Evolutionary conservation across 2,888 invertebrate genomes (phyloP).

Genomic region (Drosophila vallismaia): DNA sequence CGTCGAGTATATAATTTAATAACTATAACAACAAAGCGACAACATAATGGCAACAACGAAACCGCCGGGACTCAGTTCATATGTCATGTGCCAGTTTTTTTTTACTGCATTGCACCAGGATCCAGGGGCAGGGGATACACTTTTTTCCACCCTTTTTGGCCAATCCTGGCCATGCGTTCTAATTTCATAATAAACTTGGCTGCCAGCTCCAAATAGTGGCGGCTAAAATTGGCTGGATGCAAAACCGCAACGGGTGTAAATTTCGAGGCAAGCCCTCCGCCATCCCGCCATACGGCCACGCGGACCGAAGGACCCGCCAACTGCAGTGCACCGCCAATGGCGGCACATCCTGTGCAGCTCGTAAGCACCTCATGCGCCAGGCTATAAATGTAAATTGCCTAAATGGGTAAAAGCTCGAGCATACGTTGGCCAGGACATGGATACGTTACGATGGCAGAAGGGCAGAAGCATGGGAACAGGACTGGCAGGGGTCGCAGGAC

Average conservation of each 20-base stretch:
- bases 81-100: slow-evolving; percentile 75
- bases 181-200: slow-evolving; percentile 80
- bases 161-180: slow-evolving; percentile 64
- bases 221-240: slow-evolving; percentile 67
- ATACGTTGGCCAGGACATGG: slow-evolving; percentile 69
- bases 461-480: not conserved
- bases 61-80: slow-evolving; percentile 57
- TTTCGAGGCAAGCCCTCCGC: slow-evolving; percentile 48
- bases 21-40: slow-evolving; percentile 56
- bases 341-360: slow-evolving; percentile 78
- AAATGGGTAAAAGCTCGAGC: slow-evolving; percentile 79
- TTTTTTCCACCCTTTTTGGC: slow-evolving; percentile 6
- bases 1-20: slow-evolving; percentile 70
- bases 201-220: slow-evolving; percentile 54
- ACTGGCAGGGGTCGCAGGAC: not conserved
- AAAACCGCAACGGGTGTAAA: slow-evolving; percentile 77
- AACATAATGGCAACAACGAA: slow-evolving; percentile 45
- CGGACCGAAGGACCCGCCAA: not conserved
- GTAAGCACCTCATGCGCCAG: slow-evolving; percentile 80
- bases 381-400: slow-evolving; percentile 80
- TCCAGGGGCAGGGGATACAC: not conserved
- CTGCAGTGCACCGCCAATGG: slow-evolving; percentile 49
- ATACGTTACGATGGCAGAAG: slow-evolving; percentile 25
- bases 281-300: not conserved
- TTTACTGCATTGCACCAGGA: slow-evolving; percentile 66